Conservation (phyloP, 2,113 vertebrate genomes). For the Phocoena sinus region DNA sequence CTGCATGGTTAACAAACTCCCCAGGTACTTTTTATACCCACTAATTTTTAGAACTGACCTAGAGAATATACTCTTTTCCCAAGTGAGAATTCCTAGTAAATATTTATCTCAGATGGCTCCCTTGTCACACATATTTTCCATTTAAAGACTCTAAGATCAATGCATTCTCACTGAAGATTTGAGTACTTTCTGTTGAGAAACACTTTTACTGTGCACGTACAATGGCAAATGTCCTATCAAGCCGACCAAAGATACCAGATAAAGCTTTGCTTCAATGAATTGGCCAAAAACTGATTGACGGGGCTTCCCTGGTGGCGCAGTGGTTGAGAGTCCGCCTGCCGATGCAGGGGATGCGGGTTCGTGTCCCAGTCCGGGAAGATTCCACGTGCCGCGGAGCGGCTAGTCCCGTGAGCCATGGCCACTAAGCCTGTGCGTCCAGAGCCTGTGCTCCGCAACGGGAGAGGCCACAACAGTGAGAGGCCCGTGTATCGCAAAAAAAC, state of each 20-base stretch:
- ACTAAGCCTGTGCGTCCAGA: accelerated
- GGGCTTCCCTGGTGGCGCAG: too few species aligned
- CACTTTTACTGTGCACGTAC: background rate
- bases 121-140: constrained; percentile 14
- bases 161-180: background rate
- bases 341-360: too few species aligned
- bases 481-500: too few species aligned
- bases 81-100: constrained; percentile 15
- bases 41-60: background rate
- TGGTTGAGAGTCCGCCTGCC: too few species aligned
- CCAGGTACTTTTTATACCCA: background rate
- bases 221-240: background rate
- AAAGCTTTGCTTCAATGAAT: constrained; percentile 6
- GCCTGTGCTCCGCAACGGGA: too few species aligned
- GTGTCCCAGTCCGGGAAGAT: too few species aligned
- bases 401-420: too few species aligned
- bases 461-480: too few species aligned
- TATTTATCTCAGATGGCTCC: background rate
- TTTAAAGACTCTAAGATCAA: constrained; percentile 1
- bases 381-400: too few species aligned
- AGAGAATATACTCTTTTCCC: background rate
- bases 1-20: background rate
- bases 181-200: background rate
- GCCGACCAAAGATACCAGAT: background rate
- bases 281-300: constrained; percentile 36